A percentile compares a stretch with the other conserved stretches of the same genome.
phyloP scores from a whole-genome alignment of 2,113 vertebrate species.

The Stercorarius parasiticus region DNA sequence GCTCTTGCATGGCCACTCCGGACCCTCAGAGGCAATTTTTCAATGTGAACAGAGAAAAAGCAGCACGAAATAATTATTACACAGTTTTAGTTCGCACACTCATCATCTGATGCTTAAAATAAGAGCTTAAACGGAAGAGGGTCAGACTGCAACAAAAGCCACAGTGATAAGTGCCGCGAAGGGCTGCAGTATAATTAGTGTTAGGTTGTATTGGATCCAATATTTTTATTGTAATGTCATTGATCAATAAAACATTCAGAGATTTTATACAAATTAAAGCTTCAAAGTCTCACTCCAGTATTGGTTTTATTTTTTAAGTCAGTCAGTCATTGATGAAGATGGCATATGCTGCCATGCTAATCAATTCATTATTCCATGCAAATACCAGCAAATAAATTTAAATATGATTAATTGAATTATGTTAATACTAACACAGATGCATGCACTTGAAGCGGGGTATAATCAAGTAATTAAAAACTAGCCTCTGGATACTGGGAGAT shows the following conservation, averaged over 20 bases:
- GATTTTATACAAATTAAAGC: not conserved
- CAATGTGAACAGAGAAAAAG: not conserved
- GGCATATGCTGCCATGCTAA: not conserved
- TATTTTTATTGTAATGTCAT: not conserved
- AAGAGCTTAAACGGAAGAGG: not conserved
- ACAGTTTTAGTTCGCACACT: not conserved
- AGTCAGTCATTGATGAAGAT: not conserved
- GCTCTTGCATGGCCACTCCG: not conserved
- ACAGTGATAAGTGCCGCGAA: not conserved
- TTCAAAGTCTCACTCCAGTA: not conserved
- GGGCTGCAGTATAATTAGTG: not conserved
- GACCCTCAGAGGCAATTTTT: not conserved
- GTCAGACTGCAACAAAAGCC: not conserved
- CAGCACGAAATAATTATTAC: not conserved
- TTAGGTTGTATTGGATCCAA: not conserved
- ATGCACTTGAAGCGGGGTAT: not conserved
- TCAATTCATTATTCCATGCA: slow-evolving; percentile 5
- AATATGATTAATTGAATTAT: slow-evolving; percentile 17
- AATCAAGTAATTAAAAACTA: not conserved
- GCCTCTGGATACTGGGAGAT: not conserved
- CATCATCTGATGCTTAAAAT: not conserved
- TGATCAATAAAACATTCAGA: not conserved
- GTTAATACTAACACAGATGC: not conserved
- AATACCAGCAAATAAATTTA: slow-evolving; percentile 38
- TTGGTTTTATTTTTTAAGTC: slow-evolving; percentile 6